Base-by-base conservation (phyloP, 2,113 vertebrate genomes). In the Propithecus coquereli region DNA sequence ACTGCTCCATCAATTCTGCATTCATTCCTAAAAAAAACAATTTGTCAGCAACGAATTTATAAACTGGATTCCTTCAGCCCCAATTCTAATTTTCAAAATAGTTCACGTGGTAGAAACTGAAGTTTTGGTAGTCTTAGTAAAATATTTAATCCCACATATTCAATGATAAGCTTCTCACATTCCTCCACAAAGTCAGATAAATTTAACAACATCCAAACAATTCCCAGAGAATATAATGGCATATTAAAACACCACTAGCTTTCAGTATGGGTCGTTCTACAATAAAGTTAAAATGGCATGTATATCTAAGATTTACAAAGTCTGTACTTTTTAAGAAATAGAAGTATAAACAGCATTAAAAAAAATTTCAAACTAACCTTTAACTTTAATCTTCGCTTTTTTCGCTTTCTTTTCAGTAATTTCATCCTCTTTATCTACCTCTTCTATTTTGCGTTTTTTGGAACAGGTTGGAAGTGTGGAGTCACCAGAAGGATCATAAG, bases 401-500 rank as follows among this genome's bases (percentile, higher is more conserved):
- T 99, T 99, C 17, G 99, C 99, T 98, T 99, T 99, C 96, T 98
- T 96, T 98, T 99, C 98, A 91, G 97, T 96, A 66, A 96, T 97
- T 10, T 98, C 99, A 25, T 98, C 97, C 2, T 98, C 98, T 37
- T 99, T 98, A 47, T 99, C 99, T 4, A 99, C 98, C 90, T 99
- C 99, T 93, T 99, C 99, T 85, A 99, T 98, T 98, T 99, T 99
- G 96, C 99, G 99, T 98, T 99, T 99, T 97, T 99, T 99, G 68
- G 99, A 98, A 52, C 97, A 99, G 59, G 99, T 97, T 59, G 99
- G 99, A 74, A 99, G 98, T 0, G 99, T 99, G 0, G 99, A 99
- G 87, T 99, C 99, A 6, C 99, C 99, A 40, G 99, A 99, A 1
- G 99, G 99, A 95, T 99, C 99, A 0, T 99, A 99, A 6, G 99